Evolutionary conservation across 2,888 invertebrate species (phyloP).

Genomic region (Euclidia mi): DNA sequence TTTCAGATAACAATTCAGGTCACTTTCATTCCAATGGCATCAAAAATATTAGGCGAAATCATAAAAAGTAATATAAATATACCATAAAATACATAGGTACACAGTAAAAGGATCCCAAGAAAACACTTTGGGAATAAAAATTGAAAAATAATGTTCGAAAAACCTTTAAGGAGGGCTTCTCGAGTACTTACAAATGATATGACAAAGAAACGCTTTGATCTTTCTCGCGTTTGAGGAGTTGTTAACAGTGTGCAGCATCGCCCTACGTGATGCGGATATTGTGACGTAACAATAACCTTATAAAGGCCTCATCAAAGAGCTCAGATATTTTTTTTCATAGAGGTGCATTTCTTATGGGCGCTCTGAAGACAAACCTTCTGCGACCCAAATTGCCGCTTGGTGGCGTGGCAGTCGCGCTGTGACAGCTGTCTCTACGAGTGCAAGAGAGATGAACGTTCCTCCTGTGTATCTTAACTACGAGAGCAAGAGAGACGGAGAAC

Average conservation of each 20-base stretch:
- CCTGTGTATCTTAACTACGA: no score
- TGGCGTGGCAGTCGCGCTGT: no score
- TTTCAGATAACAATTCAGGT: no score
- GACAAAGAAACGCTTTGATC: conserved; percentile 54
- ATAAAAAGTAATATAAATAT: not conserved
- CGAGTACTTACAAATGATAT: conserved; percentile 53
- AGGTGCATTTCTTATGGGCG: no score
- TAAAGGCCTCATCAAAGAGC: no score
- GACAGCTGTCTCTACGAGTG: no score
- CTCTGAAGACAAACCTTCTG: no score
- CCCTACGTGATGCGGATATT: conserved; percentile 24
- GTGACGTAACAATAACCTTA: conserved; percentile 1
- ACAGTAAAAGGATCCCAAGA: conserved; percentile 23
- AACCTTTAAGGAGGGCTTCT: conserved; percentile 31
- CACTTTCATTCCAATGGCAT: not conserved
- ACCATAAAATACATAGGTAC: not conserved
- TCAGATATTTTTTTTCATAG: no score
- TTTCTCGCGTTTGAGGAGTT: conserved; percentile 33
- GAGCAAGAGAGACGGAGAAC: no score
- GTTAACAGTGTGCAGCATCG: conserved; percentile 35
- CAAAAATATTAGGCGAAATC: not conserved
- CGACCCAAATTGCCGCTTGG: no score
- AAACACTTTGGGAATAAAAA: conserved; percentile 23
- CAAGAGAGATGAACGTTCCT: no score
- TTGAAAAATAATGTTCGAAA: no score